These are phyloP conservation scores for Palaemon carinicauda DNA, from an alignment of 1,140 invertebrate species.

Conservation along the genomic window DNA sequence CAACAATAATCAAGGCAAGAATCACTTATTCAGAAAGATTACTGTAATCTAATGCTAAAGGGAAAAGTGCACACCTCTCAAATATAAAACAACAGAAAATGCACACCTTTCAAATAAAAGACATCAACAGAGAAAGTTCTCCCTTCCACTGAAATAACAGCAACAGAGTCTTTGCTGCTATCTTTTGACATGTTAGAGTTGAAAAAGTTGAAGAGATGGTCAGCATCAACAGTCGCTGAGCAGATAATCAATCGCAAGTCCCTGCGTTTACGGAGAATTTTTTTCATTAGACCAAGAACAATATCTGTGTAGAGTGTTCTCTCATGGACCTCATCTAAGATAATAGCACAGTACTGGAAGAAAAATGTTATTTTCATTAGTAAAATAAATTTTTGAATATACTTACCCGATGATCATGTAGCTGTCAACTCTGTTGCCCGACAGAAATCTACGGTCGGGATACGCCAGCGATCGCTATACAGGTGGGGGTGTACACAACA, in stretches of 20 bases:
- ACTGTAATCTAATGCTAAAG: neutral
- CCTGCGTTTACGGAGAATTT: slow-evolving; percentile 86
- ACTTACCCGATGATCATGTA: no score
- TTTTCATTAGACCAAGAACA: slow-evolving; percentile 91
- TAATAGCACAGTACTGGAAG: slow-evolving; percentile 85
- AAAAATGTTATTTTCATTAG: no score
- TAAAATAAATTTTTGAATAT: no score
- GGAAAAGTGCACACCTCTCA: no score
- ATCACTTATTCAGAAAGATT: neutral
- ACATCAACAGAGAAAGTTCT: slow-evolving; percentile 87
- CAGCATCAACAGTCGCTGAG: slow-evolving; percentile 94
- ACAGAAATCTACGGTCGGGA: no score
- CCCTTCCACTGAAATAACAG: slow-evolving; percentile 88
- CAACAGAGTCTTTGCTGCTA: slow-evolving; percentile 69
- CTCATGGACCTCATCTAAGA: slow-evolving; percentile 97
- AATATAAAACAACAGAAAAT: no score
- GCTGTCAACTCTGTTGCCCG: no score
- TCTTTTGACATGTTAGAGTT: slow-evolving; percentile 72
- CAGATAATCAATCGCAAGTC: slow-evolving; percentile 88
- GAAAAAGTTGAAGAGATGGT: slow-evolving; percentile 87
- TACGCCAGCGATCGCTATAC: no score
- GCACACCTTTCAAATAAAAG: slow-evolving; percentile 73
- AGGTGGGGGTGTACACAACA: no score
- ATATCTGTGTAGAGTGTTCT: slow-evolving; percentile 92
- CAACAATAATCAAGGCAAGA: neutral